phyloP scores from a whole-genome alignment of 2,113 vertebrate species.

The Ancistrus triradiatus region DNA sequence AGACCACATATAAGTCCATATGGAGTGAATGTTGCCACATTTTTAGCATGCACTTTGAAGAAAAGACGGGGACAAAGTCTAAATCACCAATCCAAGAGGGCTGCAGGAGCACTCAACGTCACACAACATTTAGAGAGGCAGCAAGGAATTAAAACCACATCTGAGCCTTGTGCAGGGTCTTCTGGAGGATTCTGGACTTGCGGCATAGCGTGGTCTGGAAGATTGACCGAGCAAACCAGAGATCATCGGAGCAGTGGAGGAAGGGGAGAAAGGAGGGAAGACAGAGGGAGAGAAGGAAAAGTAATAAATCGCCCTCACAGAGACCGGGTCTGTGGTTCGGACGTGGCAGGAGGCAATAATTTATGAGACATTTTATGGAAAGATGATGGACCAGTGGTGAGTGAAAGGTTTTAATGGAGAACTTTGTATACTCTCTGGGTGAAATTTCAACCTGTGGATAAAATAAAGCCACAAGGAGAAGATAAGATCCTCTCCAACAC shows the following conservation, averaged over 20 bases:
- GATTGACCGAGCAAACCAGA: constrained; percentile 31
- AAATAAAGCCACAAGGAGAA: constrained; percentile 6
- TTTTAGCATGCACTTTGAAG: constrained; percentile 19
- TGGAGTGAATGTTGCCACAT: constrained; percentile 8
- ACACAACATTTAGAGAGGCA: constrained; percentile 36
- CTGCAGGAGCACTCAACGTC: constrained; percentile 28
- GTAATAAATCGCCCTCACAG: constrained; percentile 38
- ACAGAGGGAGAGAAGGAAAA: constrained; percentile 31
- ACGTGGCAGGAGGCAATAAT: constrained; percentile 40
- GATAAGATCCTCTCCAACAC: constrained; percentile 1
- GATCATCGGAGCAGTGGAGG: constrained; percentile 31
- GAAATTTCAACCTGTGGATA: constrained; percentile 40
- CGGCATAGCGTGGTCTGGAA: constrained; percentile 40
- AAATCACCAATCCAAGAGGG: constrained; percentile 30
- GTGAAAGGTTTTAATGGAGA: constrained; percentile 36
- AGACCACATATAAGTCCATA: not conserved
- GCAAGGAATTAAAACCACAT: constrained; percentile 42
- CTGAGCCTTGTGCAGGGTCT: constrained; percentile 33
- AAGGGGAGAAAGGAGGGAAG: constrained; percentile 10
- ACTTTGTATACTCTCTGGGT: constrained; percentile 24
- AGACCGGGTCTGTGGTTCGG: constrained; percentile 37
- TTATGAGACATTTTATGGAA: constrained; percentile 42
- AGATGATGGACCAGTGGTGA: constrained; percentile 39
- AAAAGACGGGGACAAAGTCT: constrained; percentile 3
- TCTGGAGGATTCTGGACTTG: constrained; percentile 23